Base-by-base conservation (phyloP, 2,888 invertebrate genomes). In the Gisinianus flammeolus region DNA sequence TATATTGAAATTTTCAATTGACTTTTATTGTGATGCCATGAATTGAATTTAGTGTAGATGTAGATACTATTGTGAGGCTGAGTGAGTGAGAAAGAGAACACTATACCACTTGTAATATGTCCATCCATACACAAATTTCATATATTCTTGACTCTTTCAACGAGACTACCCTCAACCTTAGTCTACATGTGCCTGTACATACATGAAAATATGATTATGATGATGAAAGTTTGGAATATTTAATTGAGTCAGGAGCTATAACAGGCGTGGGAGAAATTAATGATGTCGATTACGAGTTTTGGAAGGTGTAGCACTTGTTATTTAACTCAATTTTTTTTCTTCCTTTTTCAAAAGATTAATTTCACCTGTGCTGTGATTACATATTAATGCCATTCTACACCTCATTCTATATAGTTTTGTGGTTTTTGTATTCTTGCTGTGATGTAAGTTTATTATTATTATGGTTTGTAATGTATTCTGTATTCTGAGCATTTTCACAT, bases 191-290 rank as follows among this genome's bases (percentile, higher is more conserved):
- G 16, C 12, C 44, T 44, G 44, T 44, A 44, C 12, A 44, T 16
- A 44, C 19, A 19, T 12, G 44, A 44, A 44, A 44, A 44, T 44
- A 19, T 12, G 44, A 44, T 44, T 44, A 44, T 44, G 44, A 44
- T 44, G 44, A 44, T 44, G 64, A 64, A 64, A 28, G 64, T 58
- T 26, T 58, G 22, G 58, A 24, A 22, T 24, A 26, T 58, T 26
- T 58, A 26, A 26, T 58, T 58, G 22, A 58, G 24, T n/a, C 22
- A 58, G 52, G 10, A 4, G 16, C 64, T 64, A 64, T 62, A 24
- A 62, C 62, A 24, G 8, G 56, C 54, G 72, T 72, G 58, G 72
- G 58, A 58, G 58, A 72, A n/a, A 56, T 72, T 56, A 72, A 72
- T 69, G 44, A 69, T 69, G 35, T 33, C 35, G 26, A 69, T 44